phyloP scores from a whole-genome alignment of 2,797 vertebrate genomes.

The Mico argentatus region DNA sequence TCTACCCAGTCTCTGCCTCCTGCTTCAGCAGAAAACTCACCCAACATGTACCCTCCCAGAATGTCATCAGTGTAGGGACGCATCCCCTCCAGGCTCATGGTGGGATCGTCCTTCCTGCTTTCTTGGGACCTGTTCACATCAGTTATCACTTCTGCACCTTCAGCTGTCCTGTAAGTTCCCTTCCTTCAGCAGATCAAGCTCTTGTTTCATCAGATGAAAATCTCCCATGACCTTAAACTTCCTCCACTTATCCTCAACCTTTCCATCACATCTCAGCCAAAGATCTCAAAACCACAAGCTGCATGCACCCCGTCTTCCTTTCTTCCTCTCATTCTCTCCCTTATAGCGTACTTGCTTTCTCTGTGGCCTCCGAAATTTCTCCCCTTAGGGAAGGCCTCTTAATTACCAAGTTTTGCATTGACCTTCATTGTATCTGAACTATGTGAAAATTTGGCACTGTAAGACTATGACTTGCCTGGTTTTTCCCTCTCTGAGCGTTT shows the following conservation, averaged over 20 bases:
- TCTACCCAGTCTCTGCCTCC: neutral
- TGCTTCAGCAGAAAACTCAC: neutral
- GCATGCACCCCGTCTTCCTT: neutral
- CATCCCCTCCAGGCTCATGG: neutral
- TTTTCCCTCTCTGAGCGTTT: neutral
- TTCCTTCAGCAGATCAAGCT: neutral
- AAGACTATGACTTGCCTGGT: neutral
- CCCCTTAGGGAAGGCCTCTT: neutral
- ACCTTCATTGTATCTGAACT: neutral
- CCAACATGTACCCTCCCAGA: neutral
- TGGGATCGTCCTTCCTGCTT: neutral
- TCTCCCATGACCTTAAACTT: neutral
- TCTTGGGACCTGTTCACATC: neutral
- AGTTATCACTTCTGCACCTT: neutral
- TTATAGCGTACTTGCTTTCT: neutral
- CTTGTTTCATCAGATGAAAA: neutral
- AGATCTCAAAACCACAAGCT: neutral
- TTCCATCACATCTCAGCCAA: neutral
- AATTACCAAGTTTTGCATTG: neutral
- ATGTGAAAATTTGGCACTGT: neutral
- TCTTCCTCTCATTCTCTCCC: neutral
- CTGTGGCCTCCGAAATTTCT: neutral
- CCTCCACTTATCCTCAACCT: neutral
- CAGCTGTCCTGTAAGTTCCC: neutral
- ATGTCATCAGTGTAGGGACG: neutral